Conservation (phyloP, 2,888 invertebrate species). For the Callimorpha dominula region DNA sequence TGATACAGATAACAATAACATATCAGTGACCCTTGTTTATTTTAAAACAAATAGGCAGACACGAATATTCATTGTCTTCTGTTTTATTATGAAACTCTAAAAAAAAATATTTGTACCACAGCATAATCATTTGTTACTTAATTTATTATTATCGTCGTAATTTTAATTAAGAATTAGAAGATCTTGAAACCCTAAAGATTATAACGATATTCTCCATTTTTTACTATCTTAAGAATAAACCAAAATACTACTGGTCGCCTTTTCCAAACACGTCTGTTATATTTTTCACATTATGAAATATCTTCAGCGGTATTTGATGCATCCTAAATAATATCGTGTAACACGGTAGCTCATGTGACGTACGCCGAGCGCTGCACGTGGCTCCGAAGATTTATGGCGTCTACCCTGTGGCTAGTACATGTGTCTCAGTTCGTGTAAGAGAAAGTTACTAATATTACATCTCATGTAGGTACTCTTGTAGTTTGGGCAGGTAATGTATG, state of each 20-base stretch:
- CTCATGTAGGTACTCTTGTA: slow-evolving; percentile 26
- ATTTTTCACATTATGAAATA: slow-evolving; percentile 25
- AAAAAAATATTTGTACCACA: no score
- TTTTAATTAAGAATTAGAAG: background rate
- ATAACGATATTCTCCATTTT: background rate
- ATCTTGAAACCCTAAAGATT: background rate
- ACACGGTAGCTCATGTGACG: slow-evolving; percentile 33
- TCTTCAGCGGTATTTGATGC: slow-evolving; percentile 35
- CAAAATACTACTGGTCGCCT: background rate
- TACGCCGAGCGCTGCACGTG: slow-evolving; percentile 40
- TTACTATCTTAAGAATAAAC: background rate
- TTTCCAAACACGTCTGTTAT: slow-evolving; percentile 14
- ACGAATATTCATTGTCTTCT: no score
- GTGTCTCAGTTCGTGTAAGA: slow-evolving; percentile 43
- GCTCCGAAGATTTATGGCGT: slow-evolving; percentile 47
- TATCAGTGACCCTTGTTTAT: no score
- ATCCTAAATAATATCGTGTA: slow-evolving; percentile 44
- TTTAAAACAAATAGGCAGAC: no score
- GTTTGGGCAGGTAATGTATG: slow-evolving; percentile 2
- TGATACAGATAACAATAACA: no score
- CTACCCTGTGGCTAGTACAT: slow-evolving; percentile 43
- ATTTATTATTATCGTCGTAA: no score
- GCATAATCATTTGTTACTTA: no score
- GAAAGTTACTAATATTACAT: slow-evolving; percentile 50
- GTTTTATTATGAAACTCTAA: no score